Conservation (phyloP, 2,113 vertebrate species). For the Aegotheles bennettii region DNA sequence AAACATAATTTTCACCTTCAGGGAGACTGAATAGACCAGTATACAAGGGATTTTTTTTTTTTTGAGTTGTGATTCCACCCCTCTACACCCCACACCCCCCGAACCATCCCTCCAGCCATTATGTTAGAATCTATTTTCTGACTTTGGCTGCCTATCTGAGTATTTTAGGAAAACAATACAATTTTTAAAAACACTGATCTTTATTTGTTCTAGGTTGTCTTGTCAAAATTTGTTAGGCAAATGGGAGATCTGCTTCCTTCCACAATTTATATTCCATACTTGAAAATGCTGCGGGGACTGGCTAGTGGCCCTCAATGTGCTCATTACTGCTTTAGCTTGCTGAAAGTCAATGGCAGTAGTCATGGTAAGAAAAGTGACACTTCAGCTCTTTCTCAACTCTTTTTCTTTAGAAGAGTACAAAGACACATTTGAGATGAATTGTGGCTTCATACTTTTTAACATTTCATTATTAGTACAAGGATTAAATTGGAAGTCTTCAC, state of each 20-base stretch:
- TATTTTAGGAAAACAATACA: no score
- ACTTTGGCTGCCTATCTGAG: background rate
- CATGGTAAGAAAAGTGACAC: conserved; percentile 80
- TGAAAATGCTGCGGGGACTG: conserved; percentile 92
- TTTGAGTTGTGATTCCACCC: background rate
- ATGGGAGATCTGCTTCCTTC: conserved; percentile 96
- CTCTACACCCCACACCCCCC: accelerated
- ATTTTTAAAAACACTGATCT: conserved; percentile 2
- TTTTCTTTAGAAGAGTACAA: background rate
- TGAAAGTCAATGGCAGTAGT: conserved; percentile 93
- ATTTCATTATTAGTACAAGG: background rate
- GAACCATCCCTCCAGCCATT: background rate
- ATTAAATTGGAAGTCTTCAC: background rate
- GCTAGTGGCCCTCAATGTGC: conserved; percentile 92
- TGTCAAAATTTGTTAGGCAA: conserved; percentile 98
- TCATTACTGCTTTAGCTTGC: conserved; percentile 96
- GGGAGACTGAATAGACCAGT: background rate
- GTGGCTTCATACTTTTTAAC: background rate
- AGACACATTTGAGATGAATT: background rate
- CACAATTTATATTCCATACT: conserved; percentile 92
- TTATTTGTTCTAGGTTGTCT: conserved; percentile 83
- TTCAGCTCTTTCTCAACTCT: background rate
- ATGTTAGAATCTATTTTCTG: background rate
- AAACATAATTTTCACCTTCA: background rate
- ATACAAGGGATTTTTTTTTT: background rate